A percentile compares a stretch with the other conserved stretches of the same genome.
phyloP scores from a whole-genome alignment of 1,140 invertebrate species.

The Drosophila nasuta region DNA sequence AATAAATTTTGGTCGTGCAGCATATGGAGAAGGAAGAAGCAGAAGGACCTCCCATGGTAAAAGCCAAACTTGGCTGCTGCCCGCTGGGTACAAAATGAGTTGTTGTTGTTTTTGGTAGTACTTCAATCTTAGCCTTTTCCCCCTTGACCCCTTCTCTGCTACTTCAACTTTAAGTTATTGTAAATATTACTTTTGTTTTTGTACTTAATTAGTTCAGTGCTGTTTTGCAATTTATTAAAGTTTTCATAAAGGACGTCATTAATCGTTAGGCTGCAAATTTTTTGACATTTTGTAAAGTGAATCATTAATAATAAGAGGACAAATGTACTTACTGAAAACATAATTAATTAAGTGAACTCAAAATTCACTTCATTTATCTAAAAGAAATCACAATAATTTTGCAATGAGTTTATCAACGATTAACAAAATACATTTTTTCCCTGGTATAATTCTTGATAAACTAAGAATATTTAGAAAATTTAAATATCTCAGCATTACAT shows the following conservation, averaged over 20 bases:
- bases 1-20: slow-evolving; percentile 64
- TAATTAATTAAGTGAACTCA: no score
- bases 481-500: no score
- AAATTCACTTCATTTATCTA: no score
- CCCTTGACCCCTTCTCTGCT: not conserved
- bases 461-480: no score
- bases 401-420: no score
- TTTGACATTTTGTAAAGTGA: no score
- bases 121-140: slow-evolving; percentile 5
- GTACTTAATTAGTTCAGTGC: slow-evolving; percentile 60
- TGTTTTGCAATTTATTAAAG: slow-evolving; percentile 34
- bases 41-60: slow-evolving; percentile 19
- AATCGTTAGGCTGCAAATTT: slow-evolving; percentile 20
- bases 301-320: no score
- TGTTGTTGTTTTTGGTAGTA: slow-evolving; percentile 25
- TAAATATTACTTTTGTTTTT: slow-evolving; percentile 24
- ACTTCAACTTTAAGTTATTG: slow-evolving; percentile 13
- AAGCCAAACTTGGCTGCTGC: slow-evolving; percentile 21
- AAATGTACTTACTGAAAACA: no score
- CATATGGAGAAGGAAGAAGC: slow-evolving; percentile 41
- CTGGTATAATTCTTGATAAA: no score
- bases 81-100: slow-evolving; percentile 28
- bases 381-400: no score
- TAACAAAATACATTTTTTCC: no score
- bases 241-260: slow-evolving; percentile 52